Evolutionary conservation across 37 sponge, comb jelly and placozoan species (phyloP).

Genomic region (Ephydatia muelleri): DNA sequence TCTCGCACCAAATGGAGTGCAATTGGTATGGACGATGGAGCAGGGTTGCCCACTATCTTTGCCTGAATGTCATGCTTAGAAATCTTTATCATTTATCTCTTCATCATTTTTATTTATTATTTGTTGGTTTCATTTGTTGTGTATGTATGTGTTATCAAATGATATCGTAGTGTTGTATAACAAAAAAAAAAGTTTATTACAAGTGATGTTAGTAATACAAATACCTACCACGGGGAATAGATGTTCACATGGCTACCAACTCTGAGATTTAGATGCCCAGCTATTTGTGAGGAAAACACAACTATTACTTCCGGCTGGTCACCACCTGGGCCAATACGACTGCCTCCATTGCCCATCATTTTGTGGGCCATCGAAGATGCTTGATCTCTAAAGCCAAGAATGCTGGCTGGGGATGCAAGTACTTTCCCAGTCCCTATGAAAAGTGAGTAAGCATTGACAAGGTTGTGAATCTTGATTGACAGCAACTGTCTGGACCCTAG

Average conservation of each 20-base stretch:
- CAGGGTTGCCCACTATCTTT: too few species aligned
- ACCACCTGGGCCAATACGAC: not conserved
- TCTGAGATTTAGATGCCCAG: conserved; percentile 24
- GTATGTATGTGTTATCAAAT: too few species aligned
- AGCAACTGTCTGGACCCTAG: not conserved
- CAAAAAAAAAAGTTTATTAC: not conserved
- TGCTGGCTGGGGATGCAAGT: not conserved
- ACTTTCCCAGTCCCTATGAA: not conserved
- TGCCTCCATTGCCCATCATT: not conserved
- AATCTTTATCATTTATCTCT: too few species aligned
- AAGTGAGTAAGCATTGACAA: not conserved
- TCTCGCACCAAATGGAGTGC: too few species aligned
- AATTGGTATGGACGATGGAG: too few species aligned
- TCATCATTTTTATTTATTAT: too few species aligned
- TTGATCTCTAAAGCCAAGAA: not conserved
- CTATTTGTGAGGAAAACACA: conserved; percentile 27
- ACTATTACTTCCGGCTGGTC: not conserved
- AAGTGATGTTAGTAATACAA: not conserved
- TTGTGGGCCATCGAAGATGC: not conserved
- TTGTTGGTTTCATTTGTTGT: too few species aligned
- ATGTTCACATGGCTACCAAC: conserved; percentile 27
- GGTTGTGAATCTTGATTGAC: not conserved
- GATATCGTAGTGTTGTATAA: not conserved
- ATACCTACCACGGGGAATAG: conserved; percentile 54
- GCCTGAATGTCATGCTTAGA: too few species aligned